A percentile compares a stretch with the other conserved stretches of the same genome.
phyloP scores from a whole-genome alignment of 2,113 vertebrate genomes.

The Stigmatopora argus region DNA sequence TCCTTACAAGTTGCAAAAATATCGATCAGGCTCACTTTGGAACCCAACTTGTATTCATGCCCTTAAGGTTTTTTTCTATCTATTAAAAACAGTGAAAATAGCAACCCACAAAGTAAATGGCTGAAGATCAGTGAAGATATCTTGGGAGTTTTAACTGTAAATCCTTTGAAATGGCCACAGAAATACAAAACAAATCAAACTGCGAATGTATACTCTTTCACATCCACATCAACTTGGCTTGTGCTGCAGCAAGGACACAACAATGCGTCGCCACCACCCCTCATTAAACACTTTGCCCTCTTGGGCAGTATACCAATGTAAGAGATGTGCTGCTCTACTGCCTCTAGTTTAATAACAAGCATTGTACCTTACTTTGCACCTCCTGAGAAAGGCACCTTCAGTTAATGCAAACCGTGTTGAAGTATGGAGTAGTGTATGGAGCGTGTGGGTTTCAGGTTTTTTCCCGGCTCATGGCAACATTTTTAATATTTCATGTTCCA shows the following conservation, averaged over 20 bases:
- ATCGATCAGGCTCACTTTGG: too few species aligned
- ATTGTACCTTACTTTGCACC: conserved; percentile 52
- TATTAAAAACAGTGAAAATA: too few species aligned
- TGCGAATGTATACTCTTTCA: background rate
- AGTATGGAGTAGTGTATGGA: background rate
- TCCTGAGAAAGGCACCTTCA: conserved; percentile 28
- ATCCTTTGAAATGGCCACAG: too few species aligned
- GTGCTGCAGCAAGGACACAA: conserved; percentile 19
- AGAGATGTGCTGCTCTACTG: conserved; percentile 42
- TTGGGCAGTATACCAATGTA: conserved; percentile 50
- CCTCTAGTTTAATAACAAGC: conserved; percentile 57
- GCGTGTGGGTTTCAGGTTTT: conserved; percentile 18
- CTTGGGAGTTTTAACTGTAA: too few species aligned
- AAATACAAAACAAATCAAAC: background rate
- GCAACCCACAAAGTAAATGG: too few species aligned
- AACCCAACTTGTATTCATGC: too few species aligned
- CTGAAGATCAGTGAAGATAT: too few species aligned
- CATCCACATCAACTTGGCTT: background rate
- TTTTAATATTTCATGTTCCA: conserved; percentile 20
- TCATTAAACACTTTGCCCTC: conserved; percentile 38
- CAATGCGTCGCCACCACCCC: conserved; percentile 27
- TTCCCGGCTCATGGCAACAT: conserved; percentile 18
- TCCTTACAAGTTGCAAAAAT: background rate
- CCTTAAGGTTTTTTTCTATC: too few species aligned
- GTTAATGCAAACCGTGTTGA: conserved; percentile 21